Evolutionary conservation across 2,113 vertebrate species (phyloP).

Genomic region (Tangachromis dhanisi): DNA sequence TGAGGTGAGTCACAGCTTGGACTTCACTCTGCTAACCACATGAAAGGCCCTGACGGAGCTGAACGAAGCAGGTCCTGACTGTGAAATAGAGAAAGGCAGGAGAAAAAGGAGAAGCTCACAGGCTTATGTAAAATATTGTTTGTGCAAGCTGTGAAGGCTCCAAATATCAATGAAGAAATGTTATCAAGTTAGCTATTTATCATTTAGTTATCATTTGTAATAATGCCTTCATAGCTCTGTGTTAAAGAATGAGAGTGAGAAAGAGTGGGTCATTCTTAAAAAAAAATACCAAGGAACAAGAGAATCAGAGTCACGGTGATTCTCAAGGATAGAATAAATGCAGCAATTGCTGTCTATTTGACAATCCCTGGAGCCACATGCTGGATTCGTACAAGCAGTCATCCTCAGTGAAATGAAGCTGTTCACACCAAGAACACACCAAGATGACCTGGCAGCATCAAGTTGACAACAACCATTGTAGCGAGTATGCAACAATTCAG

Average conservation of each 20-base stretch:
- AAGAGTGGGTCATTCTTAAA: background rate
- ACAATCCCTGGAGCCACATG: background rate
- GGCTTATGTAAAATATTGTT: background rate
- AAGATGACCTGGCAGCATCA: background rate
- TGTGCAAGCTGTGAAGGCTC: background rate
- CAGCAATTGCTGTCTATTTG: background rate
- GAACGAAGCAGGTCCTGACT: background rate
- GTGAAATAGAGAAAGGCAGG: background rate
- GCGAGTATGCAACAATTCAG: background rate
- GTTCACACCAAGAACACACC: background rate
- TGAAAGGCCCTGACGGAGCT: constrained; percentile 29
- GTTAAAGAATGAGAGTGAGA: background rate
- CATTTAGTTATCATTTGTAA: background rate
- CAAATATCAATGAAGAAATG: background rate
- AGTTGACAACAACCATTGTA: background rate
- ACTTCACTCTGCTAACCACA: constrained; percentile 26
- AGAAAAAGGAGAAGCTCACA: background rate
- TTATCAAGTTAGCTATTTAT: background rate
- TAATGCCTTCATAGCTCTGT: background rate
- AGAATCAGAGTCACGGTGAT: background rate
- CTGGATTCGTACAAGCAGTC: background rate
- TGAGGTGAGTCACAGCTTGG: constrained; percentile 35
- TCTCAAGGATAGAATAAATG: background rate
- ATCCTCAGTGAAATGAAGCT: background rate
- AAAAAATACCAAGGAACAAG: background rate